Conservation (phyloP, 2,888 invertebrate species). For the Drosophila helvetica region DNA sequence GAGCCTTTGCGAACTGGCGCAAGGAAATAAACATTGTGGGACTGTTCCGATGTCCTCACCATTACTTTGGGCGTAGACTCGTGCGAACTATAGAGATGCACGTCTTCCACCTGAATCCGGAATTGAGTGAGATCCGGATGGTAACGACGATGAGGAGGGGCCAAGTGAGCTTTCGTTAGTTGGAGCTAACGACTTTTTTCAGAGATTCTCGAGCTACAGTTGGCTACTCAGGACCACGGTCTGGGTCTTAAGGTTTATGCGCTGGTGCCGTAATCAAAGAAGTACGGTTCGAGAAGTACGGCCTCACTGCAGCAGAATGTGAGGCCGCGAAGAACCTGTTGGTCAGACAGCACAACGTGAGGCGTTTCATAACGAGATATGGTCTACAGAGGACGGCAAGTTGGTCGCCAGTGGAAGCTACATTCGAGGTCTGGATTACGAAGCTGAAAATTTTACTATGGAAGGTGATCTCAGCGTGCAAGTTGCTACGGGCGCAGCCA, state of each 20-base stretch:
- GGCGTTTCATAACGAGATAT: no score
- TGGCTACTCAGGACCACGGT: slow-evolving; percentile 1
- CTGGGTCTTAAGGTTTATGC: slow-evolving; percentile 1
- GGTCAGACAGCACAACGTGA: not conserved
- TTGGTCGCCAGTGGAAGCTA: no score
- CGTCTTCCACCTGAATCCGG: not conserved
- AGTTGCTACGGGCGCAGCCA: no score
- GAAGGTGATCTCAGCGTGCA: no score
- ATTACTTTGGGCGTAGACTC: not conserved
- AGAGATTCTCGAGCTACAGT: not conserved
- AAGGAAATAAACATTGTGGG: not conserved
- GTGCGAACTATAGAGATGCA: not conserved
- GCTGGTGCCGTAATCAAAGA: not conserved
- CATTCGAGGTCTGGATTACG: not conserved
- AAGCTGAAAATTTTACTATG: no score
- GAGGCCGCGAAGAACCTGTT: not conserved
- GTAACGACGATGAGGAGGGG: not conserved
- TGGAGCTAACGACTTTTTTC: not conserved
- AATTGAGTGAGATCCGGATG: not conserved
- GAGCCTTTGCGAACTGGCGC: slow-evolving; percentile 1
- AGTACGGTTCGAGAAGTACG: not conserved
- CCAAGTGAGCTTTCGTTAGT: not conserved
- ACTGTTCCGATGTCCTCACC: slow-evolving; percentile 2
- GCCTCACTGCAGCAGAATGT: not conserved
- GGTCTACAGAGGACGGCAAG: not conserved